Evolutionary conservation across 1,140 invertebrate species (phyloP).

Genomic region (Sycophila sp.): DNA sequence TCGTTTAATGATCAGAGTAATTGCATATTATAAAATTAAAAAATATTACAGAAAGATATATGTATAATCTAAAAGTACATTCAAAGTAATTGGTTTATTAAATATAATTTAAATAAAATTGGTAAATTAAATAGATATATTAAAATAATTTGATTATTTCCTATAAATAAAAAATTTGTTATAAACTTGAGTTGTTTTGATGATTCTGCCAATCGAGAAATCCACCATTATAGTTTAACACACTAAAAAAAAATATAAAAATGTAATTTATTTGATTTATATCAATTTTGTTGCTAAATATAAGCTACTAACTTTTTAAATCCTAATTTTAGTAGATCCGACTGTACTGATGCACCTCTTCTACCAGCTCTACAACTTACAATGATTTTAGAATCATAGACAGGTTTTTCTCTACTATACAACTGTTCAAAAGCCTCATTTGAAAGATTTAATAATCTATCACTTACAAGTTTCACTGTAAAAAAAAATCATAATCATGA

Average conservation of each 20-base stretch:
- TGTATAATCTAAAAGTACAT: too few species aligned
- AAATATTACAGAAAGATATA: too few species aligned
- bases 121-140: too few species aligned
- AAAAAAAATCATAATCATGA: constrained; percentile 20
- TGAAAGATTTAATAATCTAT: constrained; percentile 47
- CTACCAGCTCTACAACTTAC: constrained; percentile 72
- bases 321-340: constrained; percentile 69
- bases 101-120: too few species aligned
- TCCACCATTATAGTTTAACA: constrained; percentile 59
- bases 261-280: neutral
- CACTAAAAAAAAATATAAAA: constrained; percentile 42
- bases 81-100: too few species aligned
- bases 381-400: constrained; percentile 68
- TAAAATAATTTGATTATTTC: too few species aligned
- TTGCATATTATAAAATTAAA: too few species aligned
- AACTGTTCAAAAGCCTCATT: constrained; percentile 60
- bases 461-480: constrained; percentile 57
- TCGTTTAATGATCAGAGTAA: too few species aligned
- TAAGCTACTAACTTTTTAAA: constrained; percentile 70
- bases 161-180: too few species aligned
- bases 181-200: too few species aligned
- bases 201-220: constrained; percentile 63
- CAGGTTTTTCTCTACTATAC: constrained; percentile 67
- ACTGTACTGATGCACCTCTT: constrained; percentile 69
- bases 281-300: too few species aligned